phyloP scores from a whole-genome alignment of 2,888 invertebrate species.

The Phlogophora meticulosa region DNA sequence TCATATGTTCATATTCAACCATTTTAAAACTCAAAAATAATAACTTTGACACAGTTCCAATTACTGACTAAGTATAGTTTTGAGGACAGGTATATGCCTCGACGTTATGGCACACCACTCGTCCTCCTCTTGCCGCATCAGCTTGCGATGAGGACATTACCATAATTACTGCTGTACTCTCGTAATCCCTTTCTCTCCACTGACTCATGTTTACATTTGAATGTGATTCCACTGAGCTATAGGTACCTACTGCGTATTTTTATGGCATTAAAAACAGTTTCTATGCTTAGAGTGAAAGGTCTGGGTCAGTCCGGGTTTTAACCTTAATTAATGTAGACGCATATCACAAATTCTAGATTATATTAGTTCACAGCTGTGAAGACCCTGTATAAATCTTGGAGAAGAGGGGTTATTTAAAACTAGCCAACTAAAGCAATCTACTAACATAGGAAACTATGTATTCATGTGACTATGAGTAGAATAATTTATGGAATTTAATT shows the following conservation, averaged over 20 bases:
- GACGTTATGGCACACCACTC: neutral
- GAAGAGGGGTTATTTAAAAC: too few species aligned
- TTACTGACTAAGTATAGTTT: too few species aligned
- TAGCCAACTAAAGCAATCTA: too few species aligned
- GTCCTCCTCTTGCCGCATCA: constrained; percentile 1
- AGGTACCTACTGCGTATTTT: constrained; percentile 7
- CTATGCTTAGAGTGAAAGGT: constrained; percentile 31
- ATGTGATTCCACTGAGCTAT: constrained; percentile 7
- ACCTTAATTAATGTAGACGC: constrained; percentile 19
- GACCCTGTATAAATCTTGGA: too few species aligned
- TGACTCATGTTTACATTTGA: constrained; percentile 42
- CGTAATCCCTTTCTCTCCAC: constrained; percentile 42
- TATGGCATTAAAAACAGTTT: constrained; percentile 18
- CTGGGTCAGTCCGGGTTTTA: constrained; percentile 18
- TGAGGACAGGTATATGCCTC: too few species aligned
- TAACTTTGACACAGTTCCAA: too few species aligned
- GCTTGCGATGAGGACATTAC: constrained; percentile 28
- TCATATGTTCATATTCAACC: too few species aligned
- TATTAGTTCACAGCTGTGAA: too few species aligned
- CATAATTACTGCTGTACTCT: constrained; percentile 4
- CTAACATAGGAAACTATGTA: too few species aligned
- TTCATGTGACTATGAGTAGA: too few species aligned
- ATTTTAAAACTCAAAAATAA: too few species aligned
- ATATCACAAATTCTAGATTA: neutral
- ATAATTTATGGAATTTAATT: too few species aligned